phyloP scores from a whole-genome alignment of 2,888 invertebrate species.

The Allolobophora icterica region DNA sequence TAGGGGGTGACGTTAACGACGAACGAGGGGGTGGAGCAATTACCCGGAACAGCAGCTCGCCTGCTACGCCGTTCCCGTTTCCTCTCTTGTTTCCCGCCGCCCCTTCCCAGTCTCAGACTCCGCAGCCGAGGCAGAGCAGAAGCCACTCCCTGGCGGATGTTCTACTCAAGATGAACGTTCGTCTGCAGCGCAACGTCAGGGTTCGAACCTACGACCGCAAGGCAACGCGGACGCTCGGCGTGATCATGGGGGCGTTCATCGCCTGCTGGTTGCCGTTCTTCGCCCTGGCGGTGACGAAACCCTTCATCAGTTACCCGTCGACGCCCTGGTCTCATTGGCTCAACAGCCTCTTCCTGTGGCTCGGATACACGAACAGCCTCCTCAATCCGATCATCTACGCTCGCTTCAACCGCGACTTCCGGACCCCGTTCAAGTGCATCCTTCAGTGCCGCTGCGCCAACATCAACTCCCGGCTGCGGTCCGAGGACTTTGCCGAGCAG shows the following conservation, averaged over 20 bases:
- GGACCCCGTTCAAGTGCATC: slow-evolving; percentile 93
- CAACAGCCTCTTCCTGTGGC: slow-evolving; percentile 58
- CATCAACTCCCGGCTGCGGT: slow-evolving; percentile 62
- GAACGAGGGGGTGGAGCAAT: not conserved
- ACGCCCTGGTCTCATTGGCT: slow-evolving; percentile 56
- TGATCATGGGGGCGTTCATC: slow-evolving; percentile 92
- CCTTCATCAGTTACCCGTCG: slow-evolving; percentile 51
- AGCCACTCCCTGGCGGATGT: slow-evolving; percentile 15
- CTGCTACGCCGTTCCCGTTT: not conserved
- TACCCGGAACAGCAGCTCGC: not conserved
- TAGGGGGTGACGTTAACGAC: not conserved
- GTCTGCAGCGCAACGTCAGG: not conserved
- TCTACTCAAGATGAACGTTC: not conserved
- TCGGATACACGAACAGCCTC: slow-evolving; percentile 90
- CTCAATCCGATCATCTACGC: slow-evolving; percentile 96
- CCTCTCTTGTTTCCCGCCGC: not conserved
- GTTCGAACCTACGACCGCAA: slow-evolving; percentile 74
- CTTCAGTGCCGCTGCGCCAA: slow-evolving; percentile 71
- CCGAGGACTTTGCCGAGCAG: slow-evolving; percentile 63
- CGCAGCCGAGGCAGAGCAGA: not conserved
- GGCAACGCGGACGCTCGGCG: slow-evolving; percentile 91
- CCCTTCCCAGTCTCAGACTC: not conserved
- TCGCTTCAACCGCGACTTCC: slow-evolving; percentile 90
- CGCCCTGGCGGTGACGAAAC: slow-evolving; percentile 81
- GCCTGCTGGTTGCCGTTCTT: slow-evolving; percentile 96